These are phyloP conservation scores for Leptura quadrifasciata DNA, from an alignment of 2,888 invertebrate genomes.

Conservation along the genomic window DNA sequence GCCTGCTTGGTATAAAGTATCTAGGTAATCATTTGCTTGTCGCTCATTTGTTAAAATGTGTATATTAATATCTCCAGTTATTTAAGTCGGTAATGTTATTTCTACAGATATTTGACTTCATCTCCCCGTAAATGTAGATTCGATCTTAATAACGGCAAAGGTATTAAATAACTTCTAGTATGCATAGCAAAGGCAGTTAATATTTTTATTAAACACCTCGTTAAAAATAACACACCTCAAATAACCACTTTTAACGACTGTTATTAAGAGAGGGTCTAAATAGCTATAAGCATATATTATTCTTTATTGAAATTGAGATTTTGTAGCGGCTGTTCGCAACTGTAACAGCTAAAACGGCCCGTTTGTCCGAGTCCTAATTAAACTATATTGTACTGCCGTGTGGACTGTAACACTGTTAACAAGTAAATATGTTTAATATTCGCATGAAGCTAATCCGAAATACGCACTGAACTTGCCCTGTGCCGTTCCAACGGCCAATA, in stretches of 20 bases:
- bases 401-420: slow-evolving; percentile 56
- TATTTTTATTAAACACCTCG: slow-evolving; percentile 52
- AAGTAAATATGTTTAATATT: slow-evolving; percentile 65
- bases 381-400: slow-evolving; percentile 63
- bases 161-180: neutral
- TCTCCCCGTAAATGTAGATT: neutral
- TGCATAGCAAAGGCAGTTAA: slow-evolving; percentile 2
- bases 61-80: too few relatives aligned
- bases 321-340: slow-evolving; percentile 53
- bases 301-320: slow-evolving; percentile 64
- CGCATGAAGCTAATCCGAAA: slow-evolving; percentile 61
- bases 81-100: too few relatives aligned
- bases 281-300: slow-evolving; percentile 58
- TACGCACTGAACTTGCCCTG: slow-evolving; percentile 53
- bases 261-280: slow-evolving; percentile 53
- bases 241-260: slow-evolving; percentile 50
- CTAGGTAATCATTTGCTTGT: too few relatives aligned
- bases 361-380: slow-evolving; percentile 63
- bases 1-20: too few relatives aligned
- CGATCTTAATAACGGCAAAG: neutral
- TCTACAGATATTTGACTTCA: too few relatives aligned
- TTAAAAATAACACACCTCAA: slow-evolving; percentile 49
- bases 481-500: slow-evolving; percentile 52
- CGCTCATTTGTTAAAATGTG: too few relatives aligned
- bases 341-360: slow-evolving; percentile 53